Percentiles rank a stretch among this genome's conserved stretches.
phyloP scores from a whole-genome alignment of 1,140 invertebrate species.

The Cotesia vestalis region DNA sequence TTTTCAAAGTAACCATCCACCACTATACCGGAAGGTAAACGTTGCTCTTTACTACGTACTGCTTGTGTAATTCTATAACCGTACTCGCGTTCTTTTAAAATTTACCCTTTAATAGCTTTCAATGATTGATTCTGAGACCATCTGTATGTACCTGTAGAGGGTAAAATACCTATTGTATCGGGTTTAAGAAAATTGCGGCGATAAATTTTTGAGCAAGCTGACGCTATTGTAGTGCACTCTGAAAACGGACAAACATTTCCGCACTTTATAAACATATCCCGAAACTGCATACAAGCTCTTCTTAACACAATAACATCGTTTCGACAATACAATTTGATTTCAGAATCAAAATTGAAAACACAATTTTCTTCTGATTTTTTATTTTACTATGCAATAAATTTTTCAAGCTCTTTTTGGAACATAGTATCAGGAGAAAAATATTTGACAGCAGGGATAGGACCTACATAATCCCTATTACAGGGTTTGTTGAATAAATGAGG shows the following conservation, averaged over 20 bases:
- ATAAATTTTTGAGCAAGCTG: slow-evolving; percentile 32
- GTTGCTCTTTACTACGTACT: background rate
- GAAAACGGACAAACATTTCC: slow-evolving; percentile 35
- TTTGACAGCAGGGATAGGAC: slow-evolving; percentile 33
- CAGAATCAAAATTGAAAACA: slow-evolving; percentile 40
- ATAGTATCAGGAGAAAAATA: slow-evolving; percentile 42
- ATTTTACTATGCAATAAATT: slow-evolving; percentile 37
- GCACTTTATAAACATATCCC: slow-evolving; percentile 30
- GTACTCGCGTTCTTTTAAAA: slow-evolving; percentile 11
- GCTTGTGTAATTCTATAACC: slow-evolving; percentile 11
- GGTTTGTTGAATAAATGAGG: slow-evolving; percentile 46
- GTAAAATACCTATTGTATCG: slow-evolving; percentile 34
- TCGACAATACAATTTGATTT: slow-evolving; percentile 37
- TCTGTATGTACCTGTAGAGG: slow-evolving; percentile 9
- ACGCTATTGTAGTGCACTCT: slow-evolving; percentile 37
- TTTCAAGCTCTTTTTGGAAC: slow-evolving; percentile 17
- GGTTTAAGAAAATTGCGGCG: slow-evolving; percentile 37
- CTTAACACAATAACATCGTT: slow-evolving; percentile 39
- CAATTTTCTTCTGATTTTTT: slow-evolving; percentile 27
- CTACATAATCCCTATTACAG: slow-evolving; percentile 45
- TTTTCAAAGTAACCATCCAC: slow-evolving; percentile 27
- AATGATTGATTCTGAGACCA: slow-evolving; percentile 7
- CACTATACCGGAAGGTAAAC: slow-evolving; percentile 16
- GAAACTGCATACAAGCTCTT: slow-evolving; percentile 36
- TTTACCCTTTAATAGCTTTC: slow-evolving; percentile 29